phyloP scores from a whole-genome alignment of 2,888 invertebrate species.

The Stenodera caucasica region DNA sequence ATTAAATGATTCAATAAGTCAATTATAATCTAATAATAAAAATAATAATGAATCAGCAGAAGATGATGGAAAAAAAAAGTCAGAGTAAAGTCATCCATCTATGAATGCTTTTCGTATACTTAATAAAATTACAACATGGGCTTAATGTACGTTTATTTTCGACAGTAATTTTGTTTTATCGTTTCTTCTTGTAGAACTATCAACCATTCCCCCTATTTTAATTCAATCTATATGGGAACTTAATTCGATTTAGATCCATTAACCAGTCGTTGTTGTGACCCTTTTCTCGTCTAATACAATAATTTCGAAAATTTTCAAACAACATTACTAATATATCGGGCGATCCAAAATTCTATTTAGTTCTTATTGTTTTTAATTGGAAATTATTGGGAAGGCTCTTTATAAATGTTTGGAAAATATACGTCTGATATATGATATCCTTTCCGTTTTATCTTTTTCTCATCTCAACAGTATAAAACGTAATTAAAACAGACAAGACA shows the following conservation, averaged over 20 bases:
- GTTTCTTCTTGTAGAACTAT: not conserved
- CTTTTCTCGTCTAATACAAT: conserved; percentile 9
- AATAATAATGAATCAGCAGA: conserved; percentile 26
- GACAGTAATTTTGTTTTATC: conserved; percentile 52
- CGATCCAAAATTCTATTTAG: too few species aligned
- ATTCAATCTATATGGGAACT: conserved; percentile 27
- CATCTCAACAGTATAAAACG: conserved; percentile 47
- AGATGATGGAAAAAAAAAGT: conserved; percentile 14
- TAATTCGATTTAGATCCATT: conserved; percentile 24
- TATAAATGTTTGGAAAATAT: not conserved
- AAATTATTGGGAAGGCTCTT: not conserved
- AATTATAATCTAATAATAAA: conserved; percentile 22
- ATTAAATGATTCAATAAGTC: conserved; percentile 9
- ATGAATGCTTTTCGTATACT: conserved; percentile 9
- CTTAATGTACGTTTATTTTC: conserved; percentile 48
- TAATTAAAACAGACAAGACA: conserved; percentile 54
- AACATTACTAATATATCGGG: not conserved
- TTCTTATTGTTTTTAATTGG: too few species aligned
- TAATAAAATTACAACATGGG: conserved; percentile 34
- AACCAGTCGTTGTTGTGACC: conserved; percentile 21
- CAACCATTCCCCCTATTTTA: conserved; percentile 25
- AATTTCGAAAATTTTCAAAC: not conserved
- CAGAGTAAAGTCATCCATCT: conserved; percentile 10
- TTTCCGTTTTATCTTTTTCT: conserved; percentile 49
- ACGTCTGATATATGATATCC: conserved; percentile 47